Base-by-base conservation (phyloP, 2,888 invertebrate species). In the Bombylius discolor region DNA sequence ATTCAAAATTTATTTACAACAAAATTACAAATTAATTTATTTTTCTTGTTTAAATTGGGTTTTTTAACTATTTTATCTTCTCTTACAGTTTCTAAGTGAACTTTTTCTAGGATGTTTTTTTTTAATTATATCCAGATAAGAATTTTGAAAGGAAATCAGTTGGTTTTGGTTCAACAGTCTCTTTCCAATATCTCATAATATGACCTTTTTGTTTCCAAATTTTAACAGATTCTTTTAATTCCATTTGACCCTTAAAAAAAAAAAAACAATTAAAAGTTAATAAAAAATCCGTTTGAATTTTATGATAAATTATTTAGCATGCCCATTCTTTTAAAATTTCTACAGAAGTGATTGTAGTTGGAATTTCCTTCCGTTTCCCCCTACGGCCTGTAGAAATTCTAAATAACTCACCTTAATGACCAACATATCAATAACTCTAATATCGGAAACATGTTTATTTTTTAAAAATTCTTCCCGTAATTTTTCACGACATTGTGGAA, bases 141-240 rank as follows among this genome's bases (percentile, higher is more conserved):
- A 97, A 97, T 76, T 95, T 95, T 0, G 89, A 87, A 34, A 97
- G 76, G 72, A 97, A 97, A 76, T 93, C 93, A 65, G 83, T 84
- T 32, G 94, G 93, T 70, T 89, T 91, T 3, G 85, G 84, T 62
- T 91, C 87, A 53, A 81, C 78, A 0, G 89, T 87, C 52, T 92
- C 90, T 69, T 87, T 86, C 77, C 92, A 96, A 69, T 83, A 92
- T 56, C 77, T 70, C 95, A 96, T 94, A 33, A 97, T 73, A 67
- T 91, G 89, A 12, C 85, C 83, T 63, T 87, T 87, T 67, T 93
- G 92, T 72, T 94, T 94, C 93, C 94, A 96, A 56, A 84, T 79
- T 61, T 88, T 81, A 0, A 85, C 85, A 1, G 85, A 78, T 77
- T 97, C 96, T 68, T 89, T 85, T 32, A 97, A 78, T 67, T 96